Evolutionary conservation across 2,113 vertebrate species (phyloP), one percentile per base, ranked within the genome.

Genomic region (Chitala chitala): DNA sequence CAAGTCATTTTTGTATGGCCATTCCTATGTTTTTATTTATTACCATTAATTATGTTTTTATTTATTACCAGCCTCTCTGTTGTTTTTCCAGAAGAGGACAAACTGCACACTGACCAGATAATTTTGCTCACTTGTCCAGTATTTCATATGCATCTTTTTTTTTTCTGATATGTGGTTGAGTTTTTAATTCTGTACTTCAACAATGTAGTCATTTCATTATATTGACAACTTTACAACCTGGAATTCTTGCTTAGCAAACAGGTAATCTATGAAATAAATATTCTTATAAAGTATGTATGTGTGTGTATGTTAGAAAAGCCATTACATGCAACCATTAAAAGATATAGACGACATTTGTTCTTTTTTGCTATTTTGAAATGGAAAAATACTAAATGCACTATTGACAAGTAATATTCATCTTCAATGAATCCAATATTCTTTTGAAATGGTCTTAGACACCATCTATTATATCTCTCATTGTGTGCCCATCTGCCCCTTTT

Each of bases 401-500:
- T 40, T 95, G 95, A 96, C 94, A 93, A 99, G 94, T 96, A 94
- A 97, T 96, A 98, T 98, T 95, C 95, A 96, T 98, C 95, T 94
- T 93, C 94, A 87, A 92, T 94, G 94, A 98, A 98, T 98, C 95
- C 94, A 98, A 98, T 99, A 98, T 99, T 98, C 96, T 94, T 91
- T 96, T 93, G 95, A 94, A 98, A 97, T 94, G 93, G 95, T 94
- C 96, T 98, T 98, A 98, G 93, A 93, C 91, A 82, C 93, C 96
- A 96, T 98, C 96, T 97, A 96, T 98, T 98, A 96, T 95, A 98
- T 98, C 93, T 95, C 95, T 94, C 94, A 98, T 95, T 98, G 96
- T 98, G 95, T 96, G 98, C 96, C 94, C 96, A 96, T 99, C 95
- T 98, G 96, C 95, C 95, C 95, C 97, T 98, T n/a, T 98, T 95